phyloP scores from a whole-genome alignment of 1,140 invertebrate species.

The Drosophila arizonae region DNA sequence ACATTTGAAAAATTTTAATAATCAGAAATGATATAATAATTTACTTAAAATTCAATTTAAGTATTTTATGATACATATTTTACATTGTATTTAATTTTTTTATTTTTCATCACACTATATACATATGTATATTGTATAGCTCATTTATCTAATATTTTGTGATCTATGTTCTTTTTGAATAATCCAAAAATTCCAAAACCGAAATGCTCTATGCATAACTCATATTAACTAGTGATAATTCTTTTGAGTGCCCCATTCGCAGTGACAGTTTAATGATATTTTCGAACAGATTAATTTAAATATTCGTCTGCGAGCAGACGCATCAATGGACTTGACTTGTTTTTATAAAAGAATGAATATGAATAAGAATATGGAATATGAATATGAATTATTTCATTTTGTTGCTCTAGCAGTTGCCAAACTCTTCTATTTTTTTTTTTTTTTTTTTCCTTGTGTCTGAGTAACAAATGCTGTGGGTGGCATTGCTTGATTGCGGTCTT shows the following conservation, averaged over 20 bases:
- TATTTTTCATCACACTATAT: too few species aligned
- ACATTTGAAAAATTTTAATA: too few species aligned
- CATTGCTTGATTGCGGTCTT: constrained; percentile 42
- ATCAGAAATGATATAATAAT: too few species aligned
- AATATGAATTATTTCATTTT: constrained; percentile 63
- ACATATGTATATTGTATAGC: too few species aligned
- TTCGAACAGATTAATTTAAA: constrained; percentile 48
- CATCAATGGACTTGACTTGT: constrained; percentile 43
- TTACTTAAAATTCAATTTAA: too few species aligned
- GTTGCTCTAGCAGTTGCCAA: constrained; percentile 56
- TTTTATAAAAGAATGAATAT: constrained; percentile 60
- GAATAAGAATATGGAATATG: constrained; percentile 62
- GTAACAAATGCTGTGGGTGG: constrained; percentile 49
- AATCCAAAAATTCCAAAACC: background rate
- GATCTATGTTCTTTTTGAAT: background rate
- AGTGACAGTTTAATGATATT: constrained; percentile 59
- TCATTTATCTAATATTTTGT: too few species aligned
- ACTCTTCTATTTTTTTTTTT: constrained; percentile 32
- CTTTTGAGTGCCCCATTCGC: constrained; percentile 27
- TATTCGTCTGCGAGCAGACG: constrained; percentile 32
- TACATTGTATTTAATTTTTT: too few species aligned
- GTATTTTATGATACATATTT: too few species aligned
- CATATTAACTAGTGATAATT: constrained; percentile 39
- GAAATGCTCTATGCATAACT: constrained; percentile 7
- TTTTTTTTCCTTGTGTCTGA: constrained; percentile 2